Base-by-base conservation (phyloP, 1,140 invertebrate genomes). In the Platyura marginata region DNA sequence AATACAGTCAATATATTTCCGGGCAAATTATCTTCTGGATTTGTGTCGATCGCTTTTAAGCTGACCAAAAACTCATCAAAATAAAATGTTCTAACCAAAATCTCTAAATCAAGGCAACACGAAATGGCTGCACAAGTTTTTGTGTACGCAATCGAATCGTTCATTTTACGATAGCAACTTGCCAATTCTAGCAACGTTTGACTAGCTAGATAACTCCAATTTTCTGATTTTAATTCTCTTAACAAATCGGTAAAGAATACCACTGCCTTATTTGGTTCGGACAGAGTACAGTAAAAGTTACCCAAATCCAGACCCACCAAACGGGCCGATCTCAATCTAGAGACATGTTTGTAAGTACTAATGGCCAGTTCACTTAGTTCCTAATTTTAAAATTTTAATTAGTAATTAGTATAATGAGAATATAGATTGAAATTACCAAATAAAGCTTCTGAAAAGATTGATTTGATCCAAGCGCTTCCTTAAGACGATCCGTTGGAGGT, bases 261-360 rank as follows among this genome's bases (percentile, higher is more conserved):
- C 11, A 86, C 79, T 0, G 91, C 83, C 62, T 93, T 92, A 46
- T 84, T 74, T 6, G 80, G 78, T 55, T 94, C 83, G 2, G 82
- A 83, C 1, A 87, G 64, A 44, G 85, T 76, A 50, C 87, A 77
- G 56, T 96, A 94, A 57, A 95, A 93, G 21, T 77, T 70, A 0
- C 92, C 90, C 16, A 98, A 59, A 57, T 94, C 84, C 46, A 79
- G 72, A 0, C 92, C 92, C 44, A 96, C 83, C 15, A 84, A 68
- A 40, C 88, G 71, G 0, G 92, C 91, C 32, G 77, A 87, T 46
- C 88, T 65, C 43, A 85, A 68, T 38, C 89, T 72, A 6, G 87
- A 78, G 49, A 95, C 90, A 63, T 96, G 90, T 59, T 98, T 98
- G 54, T 88, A 96, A 1, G 91, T 96, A 35, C 91, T 88, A 75